A percentile compares a stretch with the other conserved stretches of the same genome.
phyloP scores from a whole-genome alignment of 2,797 vertebrate species.

The Sebastes oblongus region DNA sequence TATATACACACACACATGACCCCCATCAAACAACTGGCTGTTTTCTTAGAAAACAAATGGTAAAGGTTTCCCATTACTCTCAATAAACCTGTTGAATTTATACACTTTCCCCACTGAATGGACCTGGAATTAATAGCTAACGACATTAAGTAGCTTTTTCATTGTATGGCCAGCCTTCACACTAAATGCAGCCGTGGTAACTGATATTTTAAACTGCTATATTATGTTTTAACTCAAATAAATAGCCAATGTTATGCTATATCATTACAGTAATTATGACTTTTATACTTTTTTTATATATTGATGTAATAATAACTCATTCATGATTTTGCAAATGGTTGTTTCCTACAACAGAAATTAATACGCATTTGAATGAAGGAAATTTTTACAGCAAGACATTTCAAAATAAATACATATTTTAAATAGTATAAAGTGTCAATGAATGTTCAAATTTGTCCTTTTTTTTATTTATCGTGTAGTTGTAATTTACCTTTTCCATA shows the following conservation, averaged over 20 bases:
- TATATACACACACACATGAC: neutral
- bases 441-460: neutral
- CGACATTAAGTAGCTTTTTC: neutral
- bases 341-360: neutral
- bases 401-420: neutral
- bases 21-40: neutral
- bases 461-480: neutral
- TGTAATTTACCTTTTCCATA: neutral
- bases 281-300: too few relatives aligned
- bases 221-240: neutral
- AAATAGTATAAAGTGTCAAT: neutral
- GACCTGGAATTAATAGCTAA: neutral
- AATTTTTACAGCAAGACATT: neutral
- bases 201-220: neutral
- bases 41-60: neutral
- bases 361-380: neutral
- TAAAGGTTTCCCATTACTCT: neutral
- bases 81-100: neutral
- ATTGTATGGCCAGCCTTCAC: neutral
- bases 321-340: too few relatives aligned
- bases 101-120: neutral
- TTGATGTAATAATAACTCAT: too few relatives aligned
- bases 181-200: neutral
- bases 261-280: neutral
- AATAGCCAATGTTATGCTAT: neutral